Percentiles rank a stretch among this genome's conserved stretches.
Conservation (phyloP, 2,797 vertebrate genomes). For the Peromyscus attwateri region DNA sequence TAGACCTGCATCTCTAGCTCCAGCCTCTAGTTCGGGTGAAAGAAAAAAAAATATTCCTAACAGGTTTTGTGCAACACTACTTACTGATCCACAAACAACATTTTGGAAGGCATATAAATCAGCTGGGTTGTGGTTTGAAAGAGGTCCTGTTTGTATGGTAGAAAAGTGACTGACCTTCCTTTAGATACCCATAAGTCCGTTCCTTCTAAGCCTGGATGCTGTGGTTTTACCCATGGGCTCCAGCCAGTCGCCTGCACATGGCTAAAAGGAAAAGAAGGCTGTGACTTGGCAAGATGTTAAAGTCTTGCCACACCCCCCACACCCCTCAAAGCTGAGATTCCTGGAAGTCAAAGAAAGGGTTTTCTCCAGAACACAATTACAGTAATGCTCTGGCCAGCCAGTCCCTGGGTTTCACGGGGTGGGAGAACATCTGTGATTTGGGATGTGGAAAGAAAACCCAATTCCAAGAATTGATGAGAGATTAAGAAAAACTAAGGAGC, state of each 20-base stretch:
- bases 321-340: slow-evolving; percentile 80
- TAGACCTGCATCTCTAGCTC: neutral
- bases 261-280: slow-evolving; percentile 84
- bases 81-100: slow-evolving; percentile 17
- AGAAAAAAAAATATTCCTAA: slow-evolving; percentile 12
- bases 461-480: slow-evolving; percentile 43
- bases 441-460: slow-evolving; percentile 81
- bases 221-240: slow-evolving; percentile 72
- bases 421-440: slow-evolving; percentile 82
- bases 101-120: slow-evolving; percentile 15
- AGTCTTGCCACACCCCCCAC: too few species aligned
- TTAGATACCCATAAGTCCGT: slow-evolving; percentile 17
- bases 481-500: slow-evolving; percentile 12
- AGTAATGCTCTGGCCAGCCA: slow-evolving; percentile 81
- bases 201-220: slow-evolving; percentile 44
- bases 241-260: slow-evolving; percentile 80
- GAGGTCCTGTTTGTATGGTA: slow-evolving; percentile 15
- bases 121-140: slow-evolving; percentile 52
- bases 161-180: slow-evolving; percentile 49
- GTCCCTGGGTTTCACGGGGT: slow-evolving; percentile 82
- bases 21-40: slow-evolving; percentile 36
- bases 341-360: slow-evolving; percentile 87
- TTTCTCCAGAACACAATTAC: slow-evolving; percentile 86
- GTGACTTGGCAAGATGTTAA: slow-evolving; percentile 81
- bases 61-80: slow-evolving; percentile 11